These are phyloP conservation scores for Albula glossodonta DNA, from an alignment of 2,113 vertebrate genomes.

Conservation along the genomic window DNA sequence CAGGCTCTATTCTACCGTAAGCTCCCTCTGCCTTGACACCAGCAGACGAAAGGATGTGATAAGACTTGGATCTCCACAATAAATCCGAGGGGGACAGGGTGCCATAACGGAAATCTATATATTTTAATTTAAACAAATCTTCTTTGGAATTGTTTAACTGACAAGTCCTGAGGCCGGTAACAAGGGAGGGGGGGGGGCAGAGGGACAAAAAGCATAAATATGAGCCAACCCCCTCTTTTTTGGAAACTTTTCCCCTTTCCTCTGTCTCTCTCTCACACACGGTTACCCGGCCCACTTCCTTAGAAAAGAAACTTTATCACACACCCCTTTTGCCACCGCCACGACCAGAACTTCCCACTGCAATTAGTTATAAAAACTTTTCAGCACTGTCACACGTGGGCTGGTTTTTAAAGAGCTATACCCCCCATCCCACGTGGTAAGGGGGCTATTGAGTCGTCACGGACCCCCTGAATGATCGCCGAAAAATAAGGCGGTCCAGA, in stretches of 20 bases:
- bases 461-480: constrained; percentile 79
- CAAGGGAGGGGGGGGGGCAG: constrained; percentile 51
- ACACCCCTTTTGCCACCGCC: constrained; percentile 48
- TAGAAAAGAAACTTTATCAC: constrained; percentile 67
- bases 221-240: constrained; percentile 42
- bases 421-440: constrained; percentile 71
- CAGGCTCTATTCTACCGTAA: constrained; percentile 22
- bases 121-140: constrained; percentile 61
- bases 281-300: constrained; percentile 75
- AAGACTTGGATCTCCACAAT: constrained; percentile 49
- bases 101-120: constrained; percentile 57
- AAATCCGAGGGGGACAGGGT: constrained; percentile 50
- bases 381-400: constrained; percentile 76
- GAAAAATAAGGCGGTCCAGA: constrained; percentile 78
- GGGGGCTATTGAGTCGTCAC: constrained; percentile 82
- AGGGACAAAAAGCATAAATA: constrained; percentile 47
- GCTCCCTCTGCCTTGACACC: constrained; percentile 59
- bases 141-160: constrained; percentile 62
- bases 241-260: constrained; percentile 63
- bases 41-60: constrained; percentile 59
- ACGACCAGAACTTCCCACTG: constrained; percentile 73
- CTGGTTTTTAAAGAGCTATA: constrained; percentile 78
- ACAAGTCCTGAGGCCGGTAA: constrained; percentile 47
- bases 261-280: constrained; percentile 69
- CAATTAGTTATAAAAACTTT: constrained; percentile 84